Evolutionary conservation across 2,888 invertebrate species (phyloP), one percentile per base, ranked within the genome.

Genomic region (Teleogryllus oceanicus): DNA sequence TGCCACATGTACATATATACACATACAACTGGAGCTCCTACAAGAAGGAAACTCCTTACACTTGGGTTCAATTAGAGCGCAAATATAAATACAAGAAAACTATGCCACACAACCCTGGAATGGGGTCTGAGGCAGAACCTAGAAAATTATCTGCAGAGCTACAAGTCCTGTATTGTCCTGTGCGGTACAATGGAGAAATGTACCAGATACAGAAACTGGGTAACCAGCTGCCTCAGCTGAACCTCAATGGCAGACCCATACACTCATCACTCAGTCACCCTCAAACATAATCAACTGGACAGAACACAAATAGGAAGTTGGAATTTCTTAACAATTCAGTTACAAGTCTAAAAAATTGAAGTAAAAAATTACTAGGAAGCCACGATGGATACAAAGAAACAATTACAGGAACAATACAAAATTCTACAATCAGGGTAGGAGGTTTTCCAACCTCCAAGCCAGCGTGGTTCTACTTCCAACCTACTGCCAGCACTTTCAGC

Each of bases 1-100:
- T 80, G 77, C 82, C 80, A 80, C 80, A 83, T 82, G 76, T 81
- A 82, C 82, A 82, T 80, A 82, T 82, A 80, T 81, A 82, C 82
- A 77, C 50, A 76, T 13, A 16, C 18, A 77, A 77, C 49, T n/a
- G n/a, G 49, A 11, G 16, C 49, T 10, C n/a, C 49, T n/a, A 13
- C 10, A 5, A n/a, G 3, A 5, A 50, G 18, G n/a, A 49, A 11
- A 50, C 50, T n/a, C n/a, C 13, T n/a, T n/a, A n/a, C 62, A 16
- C n/a, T 62, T n/a, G 62, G 62, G n/a, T 62, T 62, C 16, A 62
- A 62, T 62, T 62, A 62, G 62, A 62, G 62, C 13, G 62, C 16
- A 62, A 21, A 62, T 62, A 62, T 62, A 62, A 62, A 62, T 62
- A 62, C 62, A 62, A 62, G 62, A 62, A 62, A 62, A 62, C n/a